These are phyloP conservation scores for Lagocephalus sceleratus DNA, from an alignment of 2,797 vertebrate species.

Conservation along the genomic window DNA sequence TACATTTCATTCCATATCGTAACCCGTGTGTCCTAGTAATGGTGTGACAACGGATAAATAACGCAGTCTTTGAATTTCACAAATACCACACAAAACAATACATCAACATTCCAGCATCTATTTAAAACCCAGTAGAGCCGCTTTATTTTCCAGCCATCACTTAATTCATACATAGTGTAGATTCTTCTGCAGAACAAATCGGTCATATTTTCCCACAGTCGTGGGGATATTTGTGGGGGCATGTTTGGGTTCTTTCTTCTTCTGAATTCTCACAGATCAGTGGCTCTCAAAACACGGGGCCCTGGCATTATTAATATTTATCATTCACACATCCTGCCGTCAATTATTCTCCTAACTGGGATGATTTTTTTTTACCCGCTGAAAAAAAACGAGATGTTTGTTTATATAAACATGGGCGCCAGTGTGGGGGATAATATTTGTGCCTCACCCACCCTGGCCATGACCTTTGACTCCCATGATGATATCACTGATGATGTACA, in stretches of 20 bases:
- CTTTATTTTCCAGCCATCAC: too few species aligned
- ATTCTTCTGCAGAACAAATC: constrained; percentile 9
- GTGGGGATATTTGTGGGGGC: constrained; percentile 21
- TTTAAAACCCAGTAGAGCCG: too few species aligned
- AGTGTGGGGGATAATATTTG: constrained; percentile 35
- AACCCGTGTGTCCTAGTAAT: too few species aligned
- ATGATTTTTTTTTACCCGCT: constrained; percentile 60
- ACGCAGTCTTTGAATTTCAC: too few species aligned
- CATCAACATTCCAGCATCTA: too few species aligned
- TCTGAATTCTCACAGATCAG: constrained; percentile 45
- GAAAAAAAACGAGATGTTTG: constrained; percentile 52
- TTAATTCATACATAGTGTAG: too few species aligned
- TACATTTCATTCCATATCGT: too few species aligned
- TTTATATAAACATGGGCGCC: constrained; percentile 64
- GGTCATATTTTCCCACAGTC: constrained; percentile 57
- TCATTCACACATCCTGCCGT: constrained; percentile 68
- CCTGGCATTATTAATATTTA: constrained; percentile 74
- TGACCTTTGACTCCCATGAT: constrained; percentile 41
- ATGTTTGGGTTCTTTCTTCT: constrained; percentile 59
- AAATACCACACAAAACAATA: too few species aligned
- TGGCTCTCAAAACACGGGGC: constrained; percentile 62
- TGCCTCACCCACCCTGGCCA: constrained; percentile 6
- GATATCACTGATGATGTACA: constrained; percentile 31
- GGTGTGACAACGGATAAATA: too few species aligned
- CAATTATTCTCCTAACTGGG: constrained; percentile 64